Percentiles rank a stretch among this genome's conserved stretches.
Evolutionary conservation across 2,797 vertebrate species (phyloP).

Genomic region (Podargus strigoides): DNA sequence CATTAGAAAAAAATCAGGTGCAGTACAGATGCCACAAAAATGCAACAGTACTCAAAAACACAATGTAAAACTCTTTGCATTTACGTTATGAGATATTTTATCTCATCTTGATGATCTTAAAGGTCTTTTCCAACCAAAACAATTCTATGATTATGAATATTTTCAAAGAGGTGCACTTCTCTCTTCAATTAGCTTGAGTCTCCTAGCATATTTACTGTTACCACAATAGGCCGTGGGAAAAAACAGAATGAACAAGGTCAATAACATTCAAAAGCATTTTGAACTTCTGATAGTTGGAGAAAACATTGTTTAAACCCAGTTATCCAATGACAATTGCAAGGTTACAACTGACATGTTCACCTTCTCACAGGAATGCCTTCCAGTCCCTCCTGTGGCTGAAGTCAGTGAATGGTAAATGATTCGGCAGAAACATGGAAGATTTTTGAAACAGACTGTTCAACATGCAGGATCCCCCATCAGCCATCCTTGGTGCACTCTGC

Average conservation of each 20-base stretch:
- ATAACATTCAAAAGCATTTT: background rate
- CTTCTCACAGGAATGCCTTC: background rate
- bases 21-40: background rate
- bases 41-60: background rate
- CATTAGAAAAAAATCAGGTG: background rate
- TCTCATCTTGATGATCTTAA: no score
- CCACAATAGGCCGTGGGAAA: background rate
- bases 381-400: background rate
- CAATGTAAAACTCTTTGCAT: background rate
- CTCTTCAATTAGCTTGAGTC: background rate
- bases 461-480: background rate
- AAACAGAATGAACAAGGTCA: background rate
- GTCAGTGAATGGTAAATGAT: background rate
- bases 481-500: background rate
- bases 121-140: no score
- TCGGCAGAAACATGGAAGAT: background rate
- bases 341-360: background rate
- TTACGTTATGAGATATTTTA: background rate
- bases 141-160: background rate
- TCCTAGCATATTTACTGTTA: background rate
- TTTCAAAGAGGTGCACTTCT: background rate
- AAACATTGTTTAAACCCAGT: background rate
- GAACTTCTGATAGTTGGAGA: background rate
- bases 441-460: background rate
- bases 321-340: background rate